Percentiles rank a stretch among this genome's conserved stretches.
Conservation (phyloP, 1,140 invertebrate species). For the Meteorus sp. region DNA sequence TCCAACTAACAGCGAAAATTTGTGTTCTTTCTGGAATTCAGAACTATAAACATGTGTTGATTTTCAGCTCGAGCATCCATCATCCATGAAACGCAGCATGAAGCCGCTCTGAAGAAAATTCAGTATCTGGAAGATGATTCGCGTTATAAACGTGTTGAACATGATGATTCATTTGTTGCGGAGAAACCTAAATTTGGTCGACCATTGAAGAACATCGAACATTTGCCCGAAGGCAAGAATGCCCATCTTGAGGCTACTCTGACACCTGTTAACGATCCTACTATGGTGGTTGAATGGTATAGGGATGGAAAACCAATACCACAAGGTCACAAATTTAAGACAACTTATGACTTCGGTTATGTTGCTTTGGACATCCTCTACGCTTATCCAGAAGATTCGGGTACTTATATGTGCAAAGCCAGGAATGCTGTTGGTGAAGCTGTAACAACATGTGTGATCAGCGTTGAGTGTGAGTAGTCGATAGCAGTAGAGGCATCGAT, state of each 20-base stretch:
- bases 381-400: slow-evolving; percentile 92
- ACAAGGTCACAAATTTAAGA: slow-evolving; percentile 88
- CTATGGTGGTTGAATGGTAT: slow-evolving; percentile 95
- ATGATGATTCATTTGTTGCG: slow-evolving; percentile 73
- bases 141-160: slow-evolving; percentile 69
- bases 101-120: slow-evolving; percentile 89
- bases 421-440: slow-evolving; percentile 91
- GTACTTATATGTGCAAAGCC: slow-evolving; percentile 93
- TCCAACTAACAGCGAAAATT: slow-evolving; percentile 8
- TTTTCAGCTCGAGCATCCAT: slow-evolving; percentile 78
- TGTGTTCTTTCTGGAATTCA: slow-evolving; percentile 1
- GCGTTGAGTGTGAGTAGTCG: slow-evolving; percentile 75
- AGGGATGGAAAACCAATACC: slow-evolving; percentile 88
- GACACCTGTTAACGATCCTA: slow-evolving; percentile 92
- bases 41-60: slow-evolving; percentile 17
- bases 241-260: slow-evolving; percentile 95
- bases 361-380: slow-evolving; percentile 95
- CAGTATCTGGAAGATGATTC: slow-evolving; percentile 88
- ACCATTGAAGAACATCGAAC: slow-evolving; percentile 81
- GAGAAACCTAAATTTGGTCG: slow-evolving; percentile 89
- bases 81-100: slow-evolving; percentile 92
- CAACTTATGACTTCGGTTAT: slow-evolving; percentile 94
- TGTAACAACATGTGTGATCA: slow-evolving; percentile 84
- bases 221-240: slow-evolving; percentile 82
- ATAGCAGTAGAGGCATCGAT: too few relatives aligned